A percentile compares a stretch with the other conserved stretches of the same genome.
These are phyloP conservation scores for Zosterops japonicus DNA, from an alignment of 2,113 vertebrate genomes.

Conservation along the genomic window DNA sequence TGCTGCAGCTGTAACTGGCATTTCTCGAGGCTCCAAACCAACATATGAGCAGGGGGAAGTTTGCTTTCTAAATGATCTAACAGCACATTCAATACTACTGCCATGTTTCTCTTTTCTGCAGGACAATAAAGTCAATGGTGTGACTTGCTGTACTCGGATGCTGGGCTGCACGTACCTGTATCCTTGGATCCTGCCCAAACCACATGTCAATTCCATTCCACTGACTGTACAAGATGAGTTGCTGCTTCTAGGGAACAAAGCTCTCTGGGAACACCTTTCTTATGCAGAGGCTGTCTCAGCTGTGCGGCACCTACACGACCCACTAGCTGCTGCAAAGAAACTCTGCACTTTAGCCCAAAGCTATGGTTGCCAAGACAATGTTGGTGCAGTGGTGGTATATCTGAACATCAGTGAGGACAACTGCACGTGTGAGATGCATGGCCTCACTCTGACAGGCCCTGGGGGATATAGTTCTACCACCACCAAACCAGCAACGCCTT, in stretches of 20 bases:
- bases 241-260: conserved; percentile 91
- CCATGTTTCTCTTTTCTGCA: conserved; percentile 65
- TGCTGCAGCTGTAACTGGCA: not conserved
- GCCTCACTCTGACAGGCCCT: conserved; percentile 70
- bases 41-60: not conserved
- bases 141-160: conserved; percentile 95
- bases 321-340: conserved; percentile 89
- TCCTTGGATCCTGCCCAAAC: conserved; percentile 93
- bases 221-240: conserved; percentile 90
- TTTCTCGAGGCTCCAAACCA: not conserved
- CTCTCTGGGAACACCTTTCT: conserved; percentile 89
- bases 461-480: conserved; percentile 69
- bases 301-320: conserved; percentile 84
- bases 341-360: conserved; percentile 94
- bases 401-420: conserved; percentile 86
- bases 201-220: conserved; percentile 84
- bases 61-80: not conserved
- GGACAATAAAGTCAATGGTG: conserved; percentile 98
- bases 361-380: conserved; percentile 94
- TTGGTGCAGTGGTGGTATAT: conserved; percentile 87
- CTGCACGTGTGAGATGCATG: conserved; percentile 87
- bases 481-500: conserved; percentile 78
- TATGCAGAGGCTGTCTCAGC: conserved; percentile 85
- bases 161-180: conserved; percentile 93
- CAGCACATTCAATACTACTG: not conserved